phyloP scores from a whole-genome alignment of 2,888 invertebrate species.

The Ennomos fuscantarius region DNA sequence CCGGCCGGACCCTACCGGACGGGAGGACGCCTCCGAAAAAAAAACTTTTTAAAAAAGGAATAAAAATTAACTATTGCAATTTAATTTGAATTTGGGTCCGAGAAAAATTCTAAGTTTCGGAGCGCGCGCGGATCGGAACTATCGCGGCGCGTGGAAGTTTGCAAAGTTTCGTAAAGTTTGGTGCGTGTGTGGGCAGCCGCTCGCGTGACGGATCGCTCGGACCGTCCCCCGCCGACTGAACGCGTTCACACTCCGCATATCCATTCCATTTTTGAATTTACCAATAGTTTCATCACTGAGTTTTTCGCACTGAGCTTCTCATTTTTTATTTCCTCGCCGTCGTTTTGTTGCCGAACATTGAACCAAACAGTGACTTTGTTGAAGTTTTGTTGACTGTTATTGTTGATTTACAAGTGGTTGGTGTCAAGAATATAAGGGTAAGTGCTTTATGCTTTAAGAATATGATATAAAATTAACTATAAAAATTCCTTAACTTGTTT shows the following conservation, averaged over 20 bases:
- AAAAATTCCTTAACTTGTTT: not conserved
- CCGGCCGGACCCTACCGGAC: slow-evolving; percentile 82
- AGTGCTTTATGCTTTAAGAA: slow-evolving; percentile 43
- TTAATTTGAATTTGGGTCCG: slow-evolving; percentile 53
- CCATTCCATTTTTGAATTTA: slow-evolving; percentile 17
- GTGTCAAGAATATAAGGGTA: slow-evolving; percentile 54
- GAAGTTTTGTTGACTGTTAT: slow-evolving; percentile 72
- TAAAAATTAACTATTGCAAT: slow-evolving; percentile 60
- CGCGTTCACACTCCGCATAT: slow-evolving; percentile 15
- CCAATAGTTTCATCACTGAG: slow-evolving; percentile 50
- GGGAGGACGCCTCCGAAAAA: slow-evolving; percentile 78
- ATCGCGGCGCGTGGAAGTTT: slow-evolving; percentile 70
- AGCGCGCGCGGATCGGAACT: slow-evolving; percentile 58
- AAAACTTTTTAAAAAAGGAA: slow-evolving; percentile 60
- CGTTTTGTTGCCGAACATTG: slow-evolving; percentile 62
- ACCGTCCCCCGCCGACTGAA: slow-evolving; percentile 37
- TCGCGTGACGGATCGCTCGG: slow-evolving; percentile 56
- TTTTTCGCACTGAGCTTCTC: slow-evolving; percentile 56
- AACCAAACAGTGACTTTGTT: slow-evolving; percentile 74
- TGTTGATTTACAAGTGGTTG: slow-evolving; percentile 56
- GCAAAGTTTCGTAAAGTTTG: slow-evolving; percentile 69
- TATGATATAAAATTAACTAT: not conserved
- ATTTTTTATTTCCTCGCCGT: slow-evolving; percentile 56
- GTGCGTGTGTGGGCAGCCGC: slow-evolving; percentile 71
- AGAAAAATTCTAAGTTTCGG: slow-evolving; percentile 46